A percentile compares a stretch with the other conserved stretches of the same genome.
phyloP scores from a whole-genome alignment of 2,888 invertebrate species.

The Onthophagus sagittarius region DNA sequence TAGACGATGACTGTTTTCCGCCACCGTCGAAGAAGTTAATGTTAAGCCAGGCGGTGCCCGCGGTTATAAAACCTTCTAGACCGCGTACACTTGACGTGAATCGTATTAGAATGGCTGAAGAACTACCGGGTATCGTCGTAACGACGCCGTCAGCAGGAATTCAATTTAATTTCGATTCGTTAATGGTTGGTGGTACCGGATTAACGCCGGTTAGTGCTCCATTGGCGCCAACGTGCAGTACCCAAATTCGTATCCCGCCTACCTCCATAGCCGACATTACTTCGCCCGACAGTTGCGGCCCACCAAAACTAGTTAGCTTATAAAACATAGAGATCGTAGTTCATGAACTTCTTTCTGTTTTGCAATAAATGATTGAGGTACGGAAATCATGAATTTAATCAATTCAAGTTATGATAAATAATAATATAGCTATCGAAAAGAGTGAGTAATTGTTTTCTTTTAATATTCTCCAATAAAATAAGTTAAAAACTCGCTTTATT shows the following conservation, averaged over 20 bases:
- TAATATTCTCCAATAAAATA: background rate
- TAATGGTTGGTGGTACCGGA: conserved; percentile 92
- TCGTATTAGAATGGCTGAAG: conserved; percentile 43
- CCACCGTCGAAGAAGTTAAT: conserved; percentile 43
- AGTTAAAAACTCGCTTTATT: background rate
- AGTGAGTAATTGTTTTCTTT: conserved; percentile 13
- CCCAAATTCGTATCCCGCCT: conserved; percentile 68
- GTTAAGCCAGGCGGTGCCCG: conserved; percentile 43
- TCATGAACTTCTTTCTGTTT: conserved; percentile 15
- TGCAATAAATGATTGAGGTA: conserved; percentile 2
- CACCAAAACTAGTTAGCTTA: conserved; percentile 79
- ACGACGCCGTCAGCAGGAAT: conserved; percentile 85
- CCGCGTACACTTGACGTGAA: conserved; percentile 70
- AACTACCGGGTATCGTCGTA: conserved; percentile 77
- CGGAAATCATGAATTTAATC: background rate
- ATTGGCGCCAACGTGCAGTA: conserved; percentile 66
- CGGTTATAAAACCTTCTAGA: conserved; percentile 56
- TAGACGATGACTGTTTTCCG: conserved; percentile 34
- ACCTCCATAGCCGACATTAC: conserved; percentile 52
- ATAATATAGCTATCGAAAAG: conserved; percentile 16
- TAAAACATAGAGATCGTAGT: conserved; percentile 45
- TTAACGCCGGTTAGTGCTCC: conserved; percentile 80
- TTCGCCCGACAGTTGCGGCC: conserved; percentile 70
- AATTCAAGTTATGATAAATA: conserved; percentile 6
- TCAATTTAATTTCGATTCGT: conserved; percentile 85